Base-by-base conservation (phyloP, 2,113 vertebrate species). In the Dolichallabes microphthalmus region DNA sequence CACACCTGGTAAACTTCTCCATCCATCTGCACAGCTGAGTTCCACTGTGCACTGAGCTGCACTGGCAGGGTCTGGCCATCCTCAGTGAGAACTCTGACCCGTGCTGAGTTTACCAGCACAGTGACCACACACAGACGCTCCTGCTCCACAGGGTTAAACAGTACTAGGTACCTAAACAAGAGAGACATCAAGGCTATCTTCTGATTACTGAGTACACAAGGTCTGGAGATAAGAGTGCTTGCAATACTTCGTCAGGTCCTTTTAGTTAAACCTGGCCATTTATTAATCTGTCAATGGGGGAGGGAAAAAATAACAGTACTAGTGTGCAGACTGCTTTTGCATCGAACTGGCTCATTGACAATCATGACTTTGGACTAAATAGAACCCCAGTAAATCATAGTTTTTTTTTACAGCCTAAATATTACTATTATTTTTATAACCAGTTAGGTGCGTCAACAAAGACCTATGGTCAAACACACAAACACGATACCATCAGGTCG, bases 141-240 rank as follows among this genome's bases (percentile, higher is more conserved):
- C 90, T 97, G 97, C 86, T 97, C 98, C 82, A 98, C 87, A 0
- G 96, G 96, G 93, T 99, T 99, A 92, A 97, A 98, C 22, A 98
- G 92, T 86, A 99, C 96, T 91, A 99, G 88, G 53, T 96, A 98
- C 91, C 98, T 99, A 91, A 35, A 14, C 25, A 74, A 78, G 11
- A 71, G 77, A 19, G 71, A 57, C 66, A 30, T 22, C 13, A 53
- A 27, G 25, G 73, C n/a, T 19, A 76, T 27, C 50, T 53, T 2
- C 2, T 75, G 25, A 2, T 53, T 13, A 53, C 7, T 5, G 53
- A 63, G 39, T 82, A 58, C 20, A 71, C 15, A 53, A 32, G 12
- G 30, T 57, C 22, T 32, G 63, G 27, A 66, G 45, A 82, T 11
- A 50, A 50, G 82, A 15, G 25, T 57, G 14, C n/a, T 20, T 25